Evolutionary conservation across 1,140 invertebrate genomes (phyloP).

Genomic region (Pseudomyrmex flavicornis): DNA sequence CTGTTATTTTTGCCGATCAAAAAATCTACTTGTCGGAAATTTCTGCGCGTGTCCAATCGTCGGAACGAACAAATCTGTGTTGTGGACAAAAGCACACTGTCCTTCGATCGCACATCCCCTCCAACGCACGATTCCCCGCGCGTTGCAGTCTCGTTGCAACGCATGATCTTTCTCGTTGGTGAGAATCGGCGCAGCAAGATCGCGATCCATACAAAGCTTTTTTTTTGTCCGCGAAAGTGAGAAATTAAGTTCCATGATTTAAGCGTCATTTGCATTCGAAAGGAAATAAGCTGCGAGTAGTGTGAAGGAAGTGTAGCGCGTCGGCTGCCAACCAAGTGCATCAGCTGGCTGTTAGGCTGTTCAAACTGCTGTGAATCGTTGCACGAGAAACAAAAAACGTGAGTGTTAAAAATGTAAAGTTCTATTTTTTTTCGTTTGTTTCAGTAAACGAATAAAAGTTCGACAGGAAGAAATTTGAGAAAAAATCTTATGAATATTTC

Average conservation of each 20-base stretch:
- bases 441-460: background rate
- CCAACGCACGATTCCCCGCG: background rate
- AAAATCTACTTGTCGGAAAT: conserved; percentile 4
- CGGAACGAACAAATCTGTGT: conserved; percentile 8
- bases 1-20: background rate
- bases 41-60: background rate
- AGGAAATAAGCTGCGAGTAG: conserved; percentile 40
- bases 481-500: background rate
- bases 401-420: conserved; percentile 16
- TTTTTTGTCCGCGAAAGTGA: conserved; percentile 59
- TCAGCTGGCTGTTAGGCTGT: conserved; percentile 41
- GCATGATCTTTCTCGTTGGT: conserved; percentile 8
- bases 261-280: conserved; percentile 39
- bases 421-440: background rate
- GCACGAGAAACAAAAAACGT: conserved; percentile 12
- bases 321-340: conserved; percentile 31
- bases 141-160: conserved; percentile 24
- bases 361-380: background rate
- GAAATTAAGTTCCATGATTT: conserved; percentile 42
- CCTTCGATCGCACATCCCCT: conserved; percentile 31
- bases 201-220: background rate
- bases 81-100: conserved; percentile 32
- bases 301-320: conserved; percentile 12
- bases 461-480: background rate
- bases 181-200: background rate